Base-by-base conservation (phyloP, 2,797 vertebrate genomes). In the Gallinago stenura region DNA sequence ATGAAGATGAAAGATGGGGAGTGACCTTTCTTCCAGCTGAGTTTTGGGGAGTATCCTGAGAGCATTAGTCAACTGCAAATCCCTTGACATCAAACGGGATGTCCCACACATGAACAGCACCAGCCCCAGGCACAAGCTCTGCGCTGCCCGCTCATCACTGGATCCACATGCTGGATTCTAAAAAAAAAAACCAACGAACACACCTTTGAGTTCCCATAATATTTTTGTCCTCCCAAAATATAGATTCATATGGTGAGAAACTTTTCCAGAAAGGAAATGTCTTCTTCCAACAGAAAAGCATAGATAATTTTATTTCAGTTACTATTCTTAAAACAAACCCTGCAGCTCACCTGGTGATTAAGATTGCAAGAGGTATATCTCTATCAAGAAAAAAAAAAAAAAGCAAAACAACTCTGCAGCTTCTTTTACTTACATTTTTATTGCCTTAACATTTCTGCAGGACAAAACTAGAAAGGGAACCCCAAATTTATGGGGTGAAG, bases 401-500 rank as follows among this genome's bases (percentile, higher is more conserved):
- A 31, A 22, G 11, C 45, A 6, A 21, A 16, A 28, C 4, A 21
- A 50, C 12, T 8, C 15, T 21, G 15, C n/a, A 3, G 3, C 17
- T 90, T 79, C 62, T 91, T 94, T 65, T 48, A 60, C 64, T 89
- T 56, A 15, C 12, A 20, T 4, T 84, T 94, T 72, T 66, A 85
- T 58, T 79, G 8, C 73, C 6, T 69, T 39, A 51, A 25, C n/a
- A 45, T 79, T 84, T 89, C 77, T 87, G 31, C 31, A 33, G 76
- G 58, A 30, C 21, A 70, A 62, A 95, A 58, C 54, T 50, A 53
- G 51, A 90, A 68, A 66, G 45, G 12, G 35, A 94, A 30, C 15
- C 58, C 56, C 45, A 71, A 80, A 87, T 87, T 92, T 73, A 85
- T 73, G 56, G 70, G 51, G 62, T 87, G 75, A 77, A 70, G 66